A percentile compares a stretch with the other conserved stretches of the same genome.
These are phyloP conservation scores for Acholoe squamosa DNA, from an alignment of 2,888 invertebrate genomes.

Conservation along the genomic window DNA sequence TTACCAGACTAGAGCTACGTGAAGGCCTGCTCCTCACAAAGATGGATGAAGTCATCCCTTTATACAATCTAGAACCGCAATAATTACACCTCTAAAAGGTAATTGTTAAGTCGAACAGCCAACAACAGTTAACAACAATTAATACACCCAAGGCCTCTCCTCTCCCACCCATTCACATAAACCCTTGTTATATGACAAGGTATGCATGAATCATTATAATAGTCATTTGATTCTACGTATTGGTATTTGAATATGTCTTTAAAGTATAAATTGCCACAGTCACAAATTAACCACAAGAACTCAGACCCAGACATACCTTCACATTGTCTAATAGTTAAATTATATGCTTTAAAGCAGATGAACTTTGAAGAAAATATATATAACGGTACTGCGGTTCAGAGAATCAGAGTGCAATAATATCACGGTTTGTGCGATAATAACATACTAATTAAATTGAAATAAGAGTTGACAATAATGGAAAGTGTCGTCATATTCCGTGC, in stretches of 20 bases:
- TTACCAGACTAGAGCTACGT: conserved; percentile 2
- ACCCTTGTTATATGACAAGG: background rate
- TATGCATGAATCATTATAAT: background rate
- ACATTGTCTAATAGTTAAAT: background rate
- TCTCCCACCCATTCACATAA: conserved; percentile 27
- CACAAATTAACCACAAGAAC: background rate
- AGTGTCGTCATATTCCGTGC: background rate
- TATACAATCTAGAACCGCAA: conserved; percentile 33
- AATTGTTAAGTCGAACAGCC: conserved; percentile 45
- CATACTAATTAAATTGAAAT: conserved; percentile 16
- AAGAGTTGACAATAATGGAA: conserved; percentile 1
- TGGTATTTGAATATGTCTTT: background rate
- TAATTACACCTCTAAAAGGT: conserved; percentile 36
- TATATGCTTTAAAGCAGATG: background rate
- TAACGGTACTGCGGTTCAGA: conserved; percentile 39
- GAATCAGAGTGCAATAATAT: conserved; percentile 44
- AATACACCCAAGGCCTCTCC: conserved; percentile 35
- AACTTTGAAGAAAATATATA: background rate
- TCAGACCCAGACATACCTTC: background rate
- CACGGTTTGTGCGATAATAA: conserved; percentile 51
- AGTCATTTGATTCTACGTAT: background rate
- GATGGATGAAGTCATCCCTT: conserved; percentile 11
- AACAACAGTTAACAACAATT: conserved; percentile 54
- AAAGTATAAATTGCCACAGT: background rate
- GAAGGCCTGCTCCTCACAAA: conserved; percentile 24